Evolutionary conservation across 2,888 invertebrate genomes (phyloP).

Genomic region (Pyrocoelia pectoralis): DNA sequence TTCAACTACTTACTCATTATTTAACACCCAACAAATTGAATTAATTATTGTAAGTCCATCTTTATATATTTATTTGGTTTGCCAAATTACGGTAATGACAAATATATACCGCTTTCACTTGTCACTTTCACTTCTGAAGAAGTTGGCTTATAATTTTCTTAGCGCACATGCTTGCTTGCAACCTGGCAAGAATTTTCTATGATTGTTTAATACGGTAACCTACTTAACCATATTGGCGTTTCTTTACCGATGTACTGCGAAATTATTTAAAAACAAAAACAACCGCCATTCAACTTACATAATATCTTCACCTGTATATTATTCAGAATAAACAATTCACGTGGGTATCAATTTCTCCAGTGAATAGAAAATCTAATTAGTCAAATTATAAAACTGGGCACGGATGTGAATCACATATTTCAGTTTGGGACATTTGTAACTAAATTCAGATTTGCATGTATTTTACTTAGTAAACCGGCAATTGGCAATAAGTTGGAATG

Average conservation of each 20-base stretch:
- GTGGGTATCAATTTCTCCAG: too few relatives aligned
- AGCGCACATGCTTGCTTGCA: constrained; percentile 31
- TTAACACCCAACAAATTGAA: neutral
- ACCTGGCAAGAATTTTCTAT: constrained; percentile 24
- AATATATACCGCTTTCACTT: constrained; percentile 35
- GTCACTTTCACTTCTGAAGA: constrained; percentile 32
- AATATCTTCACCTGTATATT: neutral
- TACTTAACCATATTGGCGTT: constrained; percentile 23
- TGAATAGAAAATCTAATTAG: too few relatives aligned
- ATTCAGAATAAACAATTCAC: too few relatives aligned
- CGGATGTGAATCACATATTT: neutral
- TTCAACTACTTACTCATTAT: neutral
- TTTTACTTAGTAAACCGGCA: neutral
- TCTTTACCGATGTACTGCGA: constrained; percentile 11
- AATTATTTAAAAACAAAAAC: neutral
- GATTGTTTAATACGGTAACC: constrained; percentile 27
- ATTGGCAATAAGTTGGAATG: neutral
- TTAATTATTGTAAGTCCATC: neutral
- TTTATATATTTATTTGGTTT: constrained; percentile 20
- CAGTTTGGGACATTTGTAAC: neutral
- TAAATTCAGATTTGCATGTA: too few relatives aligned
- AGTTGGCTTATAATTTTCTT: constrained; percentile 25
- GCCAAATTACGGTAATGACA: constrained; percentile 26
- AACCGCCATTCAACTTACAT: neutral
- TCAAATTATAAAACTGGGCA: neutral